Conservation (phyloP, 2,113 vertebrate genomes). For the Aythya baeri region DNA sequence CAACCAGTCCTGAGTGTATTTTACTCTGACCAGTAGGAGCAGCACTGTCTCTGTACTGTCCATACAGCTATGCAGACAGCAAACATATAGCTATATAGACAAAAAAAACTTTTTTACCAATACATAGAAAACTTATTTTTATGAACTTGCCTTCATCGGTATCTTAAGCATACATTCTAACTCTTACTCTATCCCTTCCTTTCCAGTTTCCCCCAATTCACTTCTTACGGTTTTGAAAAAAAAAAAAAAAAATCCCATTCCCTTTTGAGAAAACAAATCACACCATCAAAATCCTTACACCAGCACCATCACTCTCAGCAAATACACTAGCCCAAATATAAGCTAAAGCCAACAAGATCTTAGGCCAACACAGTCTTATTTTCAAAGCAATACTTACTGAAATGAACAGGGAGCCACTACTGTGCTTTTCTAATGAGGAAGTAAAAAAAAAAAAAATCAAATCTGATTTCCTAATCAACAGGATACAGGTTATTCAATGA, state of each 20-base stretch:
- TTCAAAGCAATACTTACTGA: conserved; percentile 53
- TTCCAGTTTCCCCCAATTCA: not conserved
- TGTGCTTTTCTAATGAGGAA: not conserved
- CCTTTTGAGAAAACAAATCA: not conserved
- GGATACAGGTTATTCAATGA: not conserved
- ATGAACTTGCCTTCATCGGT: not conserved
- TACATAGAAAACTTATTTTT: not conserved
- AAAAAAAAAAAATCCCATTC: not conserved
- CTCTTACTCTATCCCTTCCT: not conserved
- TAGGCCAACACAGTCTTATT: not conserved
- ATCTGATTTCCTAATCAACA: not conserved
- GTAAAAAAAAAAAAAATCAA: not conserved
- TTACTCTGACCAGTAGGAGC: not conserved
- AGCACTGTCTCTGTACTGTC: not conserved
- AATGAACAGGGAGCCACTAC: conserved; percentile 11
- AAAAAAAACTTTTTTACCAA: not conserved
- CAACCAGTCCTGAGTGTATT: not conserved
- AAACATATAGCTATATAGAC: not conserved
- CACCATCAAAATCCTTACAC: not conserved
- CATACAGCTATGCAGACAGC: rapidly evolving
- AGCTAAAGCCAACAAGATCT: not conserved
- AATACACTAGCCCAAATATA: not conserved
- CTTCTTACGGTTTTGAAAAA: not conserved
- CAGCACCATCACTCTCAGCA: not conserved
- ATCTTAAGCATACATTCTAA: not conserved